A percentile compares a stretch with the other conserved stretches of the same genome.
Conservation (phyloP, 2,797 vertebrate species). For the Columba guinea region DNA sequence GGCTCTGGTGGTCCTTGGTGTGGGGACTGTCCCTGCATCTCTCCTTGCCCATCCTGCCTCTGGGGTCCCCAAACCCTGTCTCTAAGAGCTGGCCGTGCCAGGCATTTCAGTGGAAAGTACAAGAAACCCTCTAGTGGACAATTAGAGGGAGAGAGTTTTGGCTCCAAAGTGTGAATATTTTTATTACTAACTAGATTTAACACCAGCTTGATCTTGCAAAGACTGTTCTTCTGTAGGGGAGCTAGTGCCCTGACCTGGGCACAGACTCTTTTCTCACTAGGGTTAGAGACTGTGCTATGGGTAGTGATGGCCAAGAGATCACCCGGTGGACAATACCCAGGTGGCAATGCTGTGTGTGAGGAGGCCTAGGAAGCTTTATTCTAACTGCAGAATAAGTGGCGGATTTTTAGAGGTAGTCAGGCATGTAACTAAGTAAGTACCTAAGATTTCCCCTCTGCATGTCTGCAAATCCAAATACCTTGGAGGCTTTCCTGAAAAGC, state of each 20-base stretch:
- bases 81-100: not conserved
- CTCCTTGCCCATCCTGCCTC: not conserved
- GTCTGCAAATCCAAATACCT: constrained; percentile 18
- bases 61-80: not conserved
- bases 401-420: not conserved
- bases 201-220: not conserved
- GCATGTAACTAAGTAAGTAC: not conserved
- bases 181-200: not conserved
- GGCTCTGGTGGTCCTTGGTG: not conserved
- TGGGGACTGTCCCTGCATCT: not conserved
- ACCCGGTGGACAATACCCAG: not conserved
- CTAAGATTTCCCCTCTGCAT: not conserved
- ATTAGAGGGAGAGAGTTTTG: not conserved
- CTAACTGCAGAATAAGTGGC: not conserved
- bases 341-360: fast-evolving
- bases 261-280: not conserved
- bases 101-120: not conserved
- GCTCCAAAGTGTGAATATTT: not conserved
- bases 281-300: not conserved
- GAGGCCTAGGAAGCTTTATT: not conserved
- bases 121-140: constrained; percentile 72
- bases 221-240: not conserved
- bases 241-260: not conserved
- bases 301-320: not conserved
- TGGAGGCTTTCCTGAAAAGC: constrained; percentile 10